phyloP scores from a whole-genome alignment of 2,797 vertebrate genomes.

The Lateolabrax maculatus region DNA sequence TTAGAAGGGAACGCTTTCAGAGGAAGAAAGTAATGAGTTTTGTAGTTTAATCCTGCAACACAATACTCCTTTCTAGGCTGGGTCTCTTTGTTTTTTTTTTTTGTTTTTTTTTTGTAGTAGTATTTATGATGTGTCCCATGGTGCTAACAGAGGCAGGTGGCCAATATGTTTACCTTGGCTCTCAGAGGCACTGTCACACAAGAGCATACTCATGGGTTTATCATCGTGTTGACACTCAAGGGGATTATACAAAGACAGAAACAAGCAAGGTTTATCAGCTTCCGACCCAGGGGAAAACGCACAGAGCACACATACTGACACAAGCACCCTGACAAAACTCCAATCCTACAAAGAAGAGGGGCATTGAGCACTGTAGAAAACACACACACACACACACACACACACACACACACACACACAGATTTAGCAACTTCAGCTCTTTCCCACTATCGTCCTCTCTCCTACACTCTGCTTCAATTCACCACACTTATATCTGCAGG shows the following conservation, averaged over 20 bases:
- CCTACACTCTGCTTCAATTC: constrained; percentile 49
- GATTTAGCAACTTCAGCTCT: constrained; percentile 52
- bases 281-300: constrained; percentile 36
- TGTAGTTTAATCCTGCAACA: constrained; percentile 13
- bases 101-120: background rate
- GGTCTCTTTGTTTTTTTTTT: constrained; percentile 6
- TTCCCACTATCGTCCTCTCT: constrained; percentile 40
- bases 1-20: constrained; percentile 1
- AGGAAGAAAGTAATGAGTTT: constrained; percentile 20
- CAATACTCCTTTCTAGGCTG: background rate
- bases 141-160: constrained; percentile 36
- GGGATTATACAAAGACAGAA: constrained; percentile 80
- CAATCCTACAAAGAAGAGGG: constrained; percentile 56
- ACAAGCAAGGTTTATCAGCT: constrained; percentile 78
- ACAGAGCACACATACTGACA: constrained; percentile 13
- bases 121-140: constrained; percentile 36
- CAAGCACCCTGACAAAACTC: constrained; percentile 22
- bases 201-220: constrained; percentile 67
- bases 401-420: constrained; percentile 9
- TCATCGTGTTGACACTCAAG: constrained; percentile 72
- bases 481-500: constrained; percentile 37
- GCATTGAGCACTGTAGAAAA: constrained; percentile 32
- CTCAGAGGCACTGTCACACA: constrained; percentile 55
- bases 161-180: constrained; percentile 67
- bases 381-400: constrained; percentile 8